Evolutionary conservation across 2,888 invertebrate species (phyloP).

Genomic region (Aplocera efformata): DNA sequence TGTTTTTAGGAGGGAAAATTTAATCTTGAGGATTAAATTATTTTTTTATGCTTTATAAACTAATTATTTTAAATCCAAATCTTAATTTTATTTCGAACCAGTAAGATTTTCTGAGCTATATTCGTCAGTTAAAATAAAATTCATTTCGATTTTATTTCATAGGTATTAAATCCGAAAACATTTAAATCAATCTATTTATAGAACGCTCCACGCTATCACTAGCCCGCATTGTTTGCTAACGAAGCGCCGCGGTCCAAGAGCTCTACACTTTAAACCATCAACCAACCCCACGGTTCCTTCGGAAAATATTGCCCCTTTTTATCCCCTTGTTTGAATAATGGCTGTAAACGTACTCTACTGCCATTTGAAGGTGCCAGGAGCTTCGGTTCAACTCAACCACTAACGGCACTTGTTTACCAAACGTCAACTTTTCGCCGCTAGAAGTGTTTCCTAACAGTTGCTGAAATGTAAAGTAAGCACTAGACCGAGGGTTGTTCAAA

Average conservation of each 20-base stretch:
- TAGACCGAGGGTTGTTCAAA: constrained; percentile 52
- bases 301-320: constrained; percentile 79
- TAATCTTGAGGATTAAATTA: too few species aligned
- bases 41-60: too few species aligned
- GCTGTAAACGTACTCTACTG: constrained; percentile 72
- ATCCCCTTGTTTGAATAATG: constrained; percentile 80
- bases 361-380: constrained; percentile 75
- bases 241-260: constrained; percentile 69
- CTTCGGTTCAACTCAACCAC: constrained; percentile 54
- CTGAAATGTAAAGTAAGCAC: constrained; percentile 76
- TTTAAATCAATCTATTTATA: too few species aligned
- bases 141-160: too few species aligned
- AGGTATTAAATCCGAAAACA: too few species aligned
- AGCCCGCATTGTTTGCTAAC: constrained; percentile 74
- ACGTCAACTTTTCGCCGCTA: constrained; percentile 69
- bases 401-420: constrained; percentile 75
- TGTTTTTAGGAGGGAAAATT: too few species aligned
- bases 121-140: too few species aligned
- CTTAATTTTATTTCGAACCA: too few species aligned
- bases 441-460: constrained; percentile 70
- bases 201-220: constrained; percentile 42
- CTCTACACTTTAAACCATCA: constrained; percentile 79
- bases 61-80: too few species aligned
- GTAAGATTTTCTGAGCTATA: too few species aligned
- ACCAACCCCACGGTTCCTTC: constrained; percentile 71